phyloP scores from a whole-genome alignment of 2,113 vertebrate genomes.

The Nesogale talazaci region DNA sequence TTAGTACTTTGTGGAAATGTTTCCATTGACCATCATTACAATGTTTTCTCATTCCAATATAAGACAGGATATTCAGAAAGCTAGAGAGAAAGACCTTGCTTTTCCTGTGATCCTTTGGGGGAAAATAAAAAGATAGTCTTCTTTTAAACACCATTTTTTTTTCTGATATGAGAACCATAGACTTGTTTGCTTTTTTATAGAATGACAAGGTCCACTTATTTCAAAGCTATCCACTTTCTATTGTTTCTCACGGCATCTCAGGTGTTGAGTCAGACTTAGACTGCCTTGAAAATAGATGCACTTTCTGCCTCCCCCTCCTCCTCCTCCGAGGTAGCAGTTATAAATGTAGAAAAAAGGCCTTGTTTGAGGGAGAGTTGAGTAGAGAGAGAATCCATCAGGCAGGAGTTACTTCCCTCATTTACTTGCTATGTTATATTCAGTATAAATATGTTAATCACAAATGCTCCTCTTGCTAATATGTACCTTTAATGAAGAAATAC shows the following conservation, averaged over 20 bases:
- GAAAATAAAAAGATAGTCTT: background rate
- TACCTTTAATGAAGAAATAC: background rate
- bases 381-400: background rate
- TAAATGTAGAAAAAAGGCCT: too few species aligned
- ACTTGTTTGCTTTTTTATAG: too few species aligned
- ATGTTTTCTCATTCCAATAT: background rate
- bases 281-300: background rate
- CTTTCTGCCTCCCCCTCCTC: background rate
- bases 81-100: background rate
- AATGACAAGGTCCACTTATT: background rate
- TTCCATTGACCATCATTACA: background rate
- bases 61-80: background rate
- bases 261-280: background rate
- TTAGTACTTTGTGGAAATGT: background rate
- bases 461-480: background rate
- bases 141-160: conserved; percentile 26
- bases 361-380: background rate
- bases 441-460: background rate
- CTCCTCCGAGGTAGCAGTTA: background rate
- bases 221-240: background rate
- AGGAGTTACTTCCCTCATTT: background rate
- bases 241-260: background rate
- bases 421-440: background rate
- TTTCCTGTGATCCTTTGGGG: conserved; percentile 27
- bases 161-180: background rate